Base-by-base conservation (phyloP, 1,140 invertebrate genomes). In the Cyphomyrmex costatus region DNA sequence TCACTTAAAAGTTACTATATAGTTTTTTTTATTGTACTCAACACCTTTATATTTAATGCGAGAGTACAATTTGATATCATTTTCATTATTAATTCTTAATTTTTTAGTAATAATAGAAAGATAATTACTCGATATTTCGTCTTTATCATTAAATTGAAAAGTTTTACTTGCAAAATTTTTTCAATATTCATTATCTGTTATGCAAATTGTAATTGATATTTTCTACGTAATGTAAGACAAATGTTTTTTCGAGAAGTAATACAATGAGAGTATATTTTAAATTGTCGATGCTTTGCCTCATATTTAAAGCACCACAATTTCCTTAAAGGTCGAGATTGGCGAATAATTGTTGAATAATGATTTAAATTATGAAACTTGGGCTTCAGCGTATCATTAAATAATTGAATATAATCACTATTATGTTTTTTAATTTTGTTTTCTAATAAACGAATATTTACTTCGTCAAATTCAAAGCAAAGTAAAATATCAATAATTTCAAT, bases 211-310 rank as follows among this genome's bases (percentile, higher is more conserved):
- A 70, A 70, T 30, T 58, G 10, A 53, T 51, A 33, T 24, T 65
- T 65, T 53, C 42, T 46, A 83, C 63, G 60, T 66, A 70, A 66
- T 42, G 68, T 58, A 56, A 83, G 58, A 60, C 30, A 73, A 60
- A 60, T 27, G 10, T 73, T 73, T 73, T 73, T 73, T 73, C 33
- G n/a, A 56, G 16, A 56, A 74, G 33, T 56, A 8, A 73, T 74
- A 58, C 56, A 77, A 85, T 24, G 60, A 16, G 71, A 85, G 46
- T 46, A 77, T 24, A 53, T 53, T 73, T 73, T 73, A 73, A 73
- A 73, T 53, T 53, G 70, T 16, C 24, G n/a, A n/a, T n/a, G n/a
- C n/a, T 73, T 73, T 73, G 70, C 46, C 14, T 53, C 70, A 30
- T 73, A 73, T 56, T 73, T 73, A 73, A 73, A 73, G 53, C 46